Base-by-base conservation (phyloP, 2,888 invertebrate species). In the Chydorus sphaericus region DNA sequence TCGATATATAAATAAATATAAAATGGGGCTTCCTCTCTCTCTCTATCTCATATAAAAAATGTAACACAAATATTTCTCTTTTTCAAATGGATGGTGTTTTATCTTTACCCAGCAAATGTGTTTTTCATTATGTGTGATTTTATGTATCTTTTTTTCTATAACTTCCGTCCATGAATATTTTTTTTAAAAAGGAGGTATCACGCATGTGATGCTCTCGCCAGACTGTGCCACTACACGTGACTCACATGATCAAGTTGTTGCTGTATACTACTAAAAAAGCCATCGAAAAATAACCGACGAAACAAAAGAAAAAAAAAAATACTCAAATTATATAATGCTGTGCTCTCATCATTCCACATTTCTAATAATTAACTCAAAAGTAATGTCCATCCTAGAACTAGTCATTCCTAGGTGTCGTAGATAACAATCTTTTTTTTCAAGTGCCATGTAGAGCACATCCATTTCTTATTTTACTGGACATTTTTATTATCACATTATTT, bases 311-410 rank as follows among this genome's bases (percentile, higher is more conserved):
- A 39, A 44, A 44, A 44, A 20, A 1, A 23, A 44, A 44, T 44
- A 44, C 44, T 44, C 44, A 44, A 44, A 28, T 44, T 44, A 10
- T 33, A 10, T 33, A 10, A 33, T 44, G 44, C 44, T 44, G 18
- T 16, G 44, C 26, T n/a, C n/a, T n/a, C n/a, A n/a, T n/a, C n/a
- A n/a, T n/a, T n/a, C n/a, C n/a, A n/a, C n/a, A n/a, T n/a, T n/a
- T n/a, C n/a, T n/a, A n/a, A n/a, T n/a, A n/a, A 44, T 23, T 14
- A 28, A 44, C 44, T 44, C 44, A 44, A 26, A n/a, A n/a, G n/a
- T n/a, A n/a, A 26, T 44, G 44, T 44, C 44, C 44, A 44, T 44
- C 44, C 44, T 44, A 44, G 44, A 44, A 44, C 44, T 44, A 44
- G 44, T 44, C 44, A 44, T 44, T 44, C 44, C 44, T 44, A 44